Conservation (phyloP, 2,113 vertebrate species). For the Alosa alosa region DNA sequence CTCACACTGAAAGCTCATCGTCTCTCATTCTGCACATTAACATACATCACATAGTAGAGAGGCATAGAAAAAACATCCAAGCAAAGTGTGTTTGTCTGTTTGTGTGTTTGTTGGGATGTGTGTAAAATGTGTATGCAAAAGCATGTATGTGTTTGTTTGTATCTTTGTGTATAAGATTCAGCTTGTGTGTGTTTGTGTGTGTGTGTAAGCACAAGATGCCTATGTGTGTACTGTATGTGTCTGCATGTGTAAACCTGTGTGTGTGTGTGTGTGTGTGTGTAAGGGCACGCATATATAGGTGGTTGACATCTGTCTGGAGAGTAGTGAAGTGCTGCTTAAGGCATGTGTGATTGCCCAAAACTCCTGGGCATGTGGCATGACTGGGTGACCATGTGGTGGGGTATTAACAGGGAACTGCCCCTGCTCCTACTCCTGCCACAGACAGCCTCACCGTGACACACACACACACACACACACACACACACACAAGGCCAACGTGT, state of each 20-base stretch:
- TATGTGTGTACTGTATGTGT: neutral
- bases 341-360: conserved; percentile 29
- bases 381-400: neutral
- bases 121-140: conserved; percentile 25
- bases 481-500: conserved; percentile 14
- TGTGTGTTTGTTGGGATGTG: conserved; percentile 21
- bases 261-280: conserved; percentile 16
- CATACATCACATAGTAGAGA: conserved; percentile 73
- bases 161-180: conserved; percentile 35
- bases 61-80: conserved; percentile 68
- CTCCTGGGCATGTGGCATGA: neutral
- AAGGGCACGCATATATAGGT: neutral
- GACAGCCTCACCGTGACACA: neutral
- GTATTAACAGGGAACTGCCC: neutral
- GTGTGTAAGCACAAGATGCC: conserved; percentile 46
- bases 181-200: conserved; percentile 47
- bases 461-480: conserved; percentile 2
- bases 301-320: conserved; percentile 35
- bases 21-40: conserved; percentile 58
- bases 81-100: conserved; percentile 54
- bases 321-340: conserved; percentile 37
- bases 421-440: neutral
- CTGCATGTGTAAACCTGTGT: neutral
- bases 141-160: neutral
- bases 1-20: conserved; percentile 55